Base-by-base conservation (phyloP, 2,113 vertebrate genomes). In the Prochilodus magdalenae region DNA sequence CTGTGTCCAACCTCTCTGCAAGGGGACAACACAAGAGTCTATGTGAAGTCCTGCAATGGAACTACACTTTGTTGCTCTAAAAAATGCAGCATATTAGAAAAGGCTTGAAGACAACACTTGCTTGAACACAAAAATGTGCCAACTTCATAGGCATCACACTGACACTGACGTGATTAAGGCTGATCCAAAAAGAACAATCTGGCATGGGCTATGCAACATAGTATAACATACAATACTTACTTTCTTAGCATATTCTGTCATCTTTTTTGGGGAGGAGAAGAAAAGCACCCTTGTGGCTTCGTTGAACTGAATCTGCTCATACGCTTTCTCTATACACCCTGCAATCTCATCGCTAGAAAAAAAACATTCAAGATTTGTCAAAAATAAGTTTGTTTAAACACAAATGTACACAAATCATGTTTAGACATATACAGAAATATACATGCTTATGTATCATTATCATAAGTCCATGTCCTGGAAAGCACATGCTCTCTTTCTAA, bases 161-260 rank as follows among this genome's bases (percentile, higher is more conserved):
- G n/a, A n/a, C n/a, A n/a, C n/a, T n/a, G n/a, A n/a, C n/a, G n/a
- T n/a, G n/a, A n/a, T n/a, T n/a, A n/a, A n/a, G 36, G 18, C 5
- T 15, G 4, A 29, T 33, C 12, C 3, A 73, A 13, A 11, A 49
- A 66, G 20, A 51, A n/a, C 14, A 40, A 11, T 4, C 7, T 8
- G n/a, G 20, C 27, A n/a, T 15, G 44, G 8, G 29, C 49, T 24
- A 3, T 16, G 1, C 24, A 55, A 7, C 1, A 18, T 7, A n/a
- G n/a, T n/a, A n/a, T n/a, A n/a, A n/a, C n/a, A n/a, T n/a, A n/a
- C n/a, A n/a, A 62, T 8, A 87, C 91, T 77, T 70, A 98, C 97
- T 94, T 98, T 96, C 83, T 97, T 97, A 69, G 96, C 96, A 1
- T 98, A 98, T 10, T 98, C 96, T 0, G 96, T 97, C 96, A 98